Evolutionary conservation across 1,140 invertebrate genomes (phyloP), one percentile per base, ranked within the genome.

Genomic region (Hyles vespertilio): DNA sequence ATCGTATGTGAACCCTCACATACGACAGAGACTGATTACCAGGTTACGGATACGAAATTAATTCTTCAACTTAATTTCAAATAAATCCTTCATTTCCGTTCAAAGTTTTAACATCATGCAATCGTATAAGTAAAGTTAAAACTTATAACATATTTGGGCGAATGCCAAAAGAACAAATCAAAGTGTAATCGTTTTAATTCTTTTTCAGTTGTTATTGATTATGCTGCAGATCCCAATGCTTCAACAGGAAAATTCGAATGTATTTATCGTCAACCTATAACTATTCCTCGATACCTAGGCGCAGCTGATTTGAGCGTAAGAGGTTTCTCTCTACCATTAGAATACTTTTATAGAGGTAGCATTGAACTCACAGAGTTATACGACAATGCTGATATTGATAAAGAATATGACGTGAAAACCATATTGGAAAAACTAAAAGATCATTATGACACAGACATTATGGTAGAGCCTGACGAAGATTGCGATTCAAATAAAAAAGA

Each of bases 221-320:
- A 90, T 69, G 78, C 86, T 12, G 76, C 79, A 12, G 87, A 92
- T 74, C 71, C 82, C 5, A 72, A 73, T 11, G 82, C 91, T 2
- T 63, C 77, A 5, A 92, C 92, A 0, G 92, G 92, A 34, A 81
- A 87, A 12, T 93, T 93, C 69, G 91, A 93, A 73, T 84, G 88
- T 59, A 81, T 89, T 49, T 89, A 86, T 64, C 72, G 74, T 8
- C 85, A 89, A 59, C 74, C 76, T 9, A 77, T 86, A 56, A 83
- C 79, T 9, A 67, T 70, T 40, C 80, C 79, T 46, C 60, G 69
- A 48, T 83, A 74, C 56, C 69, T 66, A 3, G 63, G 48, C 22
- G 69, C 75, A 7, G 58, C 65, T 32, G 79, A 88, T 45, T 61
- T 86, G 7, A 54, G 52, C 40, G 65, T 86, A 10, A 63, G 70